Conservation (phyloP, 2,797 vertebrate species). For the Etheostoma perlongum region DNA sequence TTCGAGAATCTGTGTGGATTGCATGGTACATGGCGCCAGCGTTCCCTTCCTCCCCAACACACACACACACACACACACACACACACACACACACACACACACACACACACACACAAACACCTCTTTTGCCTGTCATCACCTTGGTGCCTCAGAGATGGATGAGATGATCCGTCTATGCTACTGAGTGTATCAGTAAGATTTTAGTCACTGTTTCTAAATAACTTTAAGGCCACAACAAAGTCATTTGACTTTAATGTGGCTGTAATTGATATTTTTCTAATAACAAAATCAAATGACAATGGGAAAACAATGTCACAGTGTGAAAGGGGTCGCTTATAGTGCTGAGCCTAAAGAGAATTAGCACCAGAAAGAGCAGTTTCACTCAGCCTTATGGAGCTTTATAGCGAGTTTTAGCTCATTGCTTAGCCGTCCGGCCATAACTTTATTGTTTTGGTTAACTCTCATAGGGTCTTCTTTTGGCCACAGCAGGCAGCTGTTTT, state of each 20-base stretch:
- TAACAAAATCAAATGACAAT: neutral
- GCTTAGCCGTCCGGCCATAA: no score
- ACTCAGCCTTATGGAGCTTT: neutral
- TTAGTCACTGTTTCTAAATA: conserved; percentile 29
- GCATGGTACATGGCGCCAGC: conserved; percentile 25
- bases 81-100: conserved; percentile 11
- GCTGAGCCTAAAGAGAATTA: neutral
- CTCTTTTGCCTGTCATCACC: conserved; percentile 58
- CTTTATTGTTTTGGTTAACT: neutral
- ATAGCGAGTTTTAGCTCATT: neutral
- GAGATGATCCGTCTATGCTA: conserved; percentile 20
- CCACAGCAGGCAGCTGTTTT: neutral
- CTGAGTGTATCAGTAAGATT: conserved; percentile 7
- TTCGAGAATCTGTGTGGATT: conserved; percentile 29
- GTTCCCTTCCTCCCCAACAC: conserved; percentile 12
- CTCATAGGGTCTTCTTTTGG: neutral
- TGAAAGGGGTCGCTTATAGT: neutral
- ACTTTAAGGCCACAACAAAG: neutral
- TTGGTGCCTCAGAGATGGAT: conserved; percentile 46
- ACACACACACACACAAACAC: conserved; percentile 21
- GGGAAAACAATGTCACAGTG: neutral
- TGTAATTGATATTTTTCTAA: neutral
- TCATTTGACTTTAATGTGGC: neutral
- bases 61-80: conserved; percentile 6
- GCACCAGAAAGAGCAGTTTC: neutral